Conservation (phyloP, 2,888 invertebrate species). For the Oscheius myriophilus region DNA sequence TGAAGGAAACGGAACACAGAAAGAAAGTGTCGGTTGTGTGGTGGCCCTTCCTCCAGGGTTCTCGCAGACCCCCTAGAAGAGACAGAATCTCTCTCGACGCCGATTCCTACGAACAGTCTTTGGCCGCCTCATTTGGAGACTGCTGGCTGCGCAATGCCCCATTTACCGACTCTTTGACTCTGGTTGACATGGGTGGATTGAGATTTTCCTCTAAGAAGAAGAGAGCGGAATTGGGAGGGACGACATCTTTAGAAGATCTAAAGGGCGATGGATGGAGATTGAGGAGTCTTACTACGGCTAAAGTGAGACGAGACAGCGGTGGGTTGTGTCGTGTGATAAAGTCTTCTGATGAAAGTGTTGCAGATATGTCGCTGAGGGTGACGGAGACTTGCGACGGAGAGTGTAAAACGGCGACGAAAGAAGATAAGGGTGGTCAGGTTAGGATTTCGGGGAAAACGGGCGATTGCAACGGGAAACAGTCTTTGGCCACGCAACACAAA, state of each 20-base stretch:
- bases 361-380: conserved; percentile 16
- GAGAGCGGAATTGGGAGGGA: background rate
- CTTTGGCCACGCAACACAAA: no score
- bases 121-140: conserved; percentile 20
- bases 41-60: conserved; percentile 7
- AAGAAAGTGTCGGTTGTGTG: conserved; percentile 10
- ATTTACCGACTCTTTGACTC: background rate
- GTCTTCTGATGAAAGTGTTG: background rate
- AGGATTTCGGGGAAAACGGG: no score
- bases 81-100: conserved; percentile 2
- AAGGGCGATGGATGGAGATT: conserved; percentile 10
- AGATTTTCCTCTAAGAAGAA: background rate
- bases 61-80: background rate
- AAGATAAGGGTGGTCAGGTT: conserved; percentile 1
- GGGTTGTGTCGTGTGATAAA: no score
- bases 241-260: background rate
- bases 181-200: conserved; percentile 12
- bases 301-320: no score
- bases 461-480: no score
- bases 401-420: conserved; percentile 11
- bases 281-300: background rate
- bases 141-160: conserved; percentile 28
- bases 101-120: conserved; percentile 5
- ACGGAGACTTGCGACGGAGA: conserved; percentile 4
- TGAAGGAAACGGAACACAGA: background rate